Conservation (phyloP, 2,888 invertebrate species). For the Drosophila infuscata region DNA sequence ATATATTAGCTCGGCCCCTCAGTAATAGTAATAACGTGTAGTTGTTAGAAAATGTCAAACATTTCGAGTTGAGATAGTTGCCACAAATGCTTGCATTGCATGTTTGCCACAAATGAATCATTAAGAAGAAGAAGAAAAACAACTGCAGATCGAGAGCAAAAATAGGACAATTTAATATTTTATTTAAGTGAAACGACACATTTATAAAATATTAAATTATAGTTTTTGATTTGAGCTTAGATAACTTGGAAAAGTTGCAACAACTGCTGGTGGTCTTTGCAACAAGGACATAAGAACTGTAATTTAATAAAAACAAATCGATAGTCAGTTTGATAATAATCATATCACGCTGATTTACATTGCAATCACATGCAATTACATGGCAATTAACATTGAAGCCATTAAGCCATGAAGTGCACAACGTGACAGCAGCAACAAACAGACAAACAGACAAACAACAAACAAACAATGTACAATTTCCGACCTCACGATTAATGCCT, state of each 20-base stretch:
- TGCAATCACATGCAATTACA: slow-evolving; percentile 69
- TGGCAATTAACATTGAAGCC: slow-evolving; percentile 73
- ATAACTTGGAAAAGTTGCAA: background rate
- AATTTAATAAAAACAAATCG: slow-evolving; percentile 30
- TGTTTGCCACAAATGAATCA: slow-evolving; percentile 21
- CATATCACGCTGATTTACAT: slow-evolving; percentile 34
- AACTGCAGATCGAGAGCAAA: background rate
- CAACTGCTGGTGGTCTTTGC: background rate
- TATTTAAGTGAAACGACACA: background rate
- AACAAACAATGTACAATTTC: slow-evolving; percentile 50
- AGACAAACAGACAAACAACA: slow-evolving; percentile 13
- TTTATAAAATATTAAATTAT: background rate
- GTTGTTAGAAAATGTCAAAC: slow-evolving; percentile 10
- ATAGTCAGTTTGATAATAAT: slow-evolving; percentile 44
- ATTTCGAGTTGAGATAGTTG: background rate
- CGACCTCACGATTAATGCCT: slow-evolving; percentile 45
- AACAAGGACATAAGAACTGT: background rate
- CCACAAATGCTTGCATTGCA: slow-evolving; percentile 27
- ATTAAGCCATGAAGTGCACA: slow-evolving; percentile 70
- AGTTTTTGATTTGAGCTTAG: too few relatives aligned
- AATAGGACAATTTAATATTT: slow-evolving; percentile 7
- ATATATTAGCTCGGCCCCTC: background rate
- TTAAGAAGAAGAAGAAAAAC: background rate
- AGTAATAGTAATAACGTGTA: slow-evolving; percentile 3
- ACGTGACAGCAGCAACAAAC: slow-evolving; percentile 48